These are phyloP conservation scores for Micropoecilia bifurca DNA, from an alignment of 2,797 vertebrate species.

Conservation along the genomic window DNA sequence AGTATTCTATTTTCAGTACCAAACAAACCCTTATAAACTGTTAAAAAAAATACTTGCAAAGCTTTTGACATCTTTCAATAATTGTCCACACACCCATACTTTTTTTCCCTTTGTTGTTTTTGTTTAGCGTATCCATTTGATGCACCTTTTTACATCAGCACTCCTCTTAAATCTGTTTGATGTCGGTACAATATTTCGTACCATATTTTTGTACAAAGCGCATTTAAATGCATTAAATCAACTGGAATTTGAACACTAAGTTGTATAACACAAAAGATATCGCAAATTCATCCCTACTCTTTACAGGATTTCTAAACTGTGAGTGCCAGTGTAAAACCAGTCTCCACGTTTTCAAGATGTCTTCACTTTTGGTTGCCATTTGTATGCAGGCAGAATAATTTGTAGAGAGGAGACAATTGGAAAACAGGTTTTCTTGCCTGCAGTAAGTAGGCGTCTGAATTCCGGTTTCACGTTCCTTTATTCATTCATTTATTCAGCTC, in stretches of 20 bases:
- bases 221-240: conserved; percentile 54
- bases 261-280: conserved; percentile 34
- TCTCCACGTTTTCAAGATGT: conserved; percentile 64
- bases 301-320: conserved; percentile 50
- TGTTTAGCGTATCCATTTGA: conserved; percentile 49
- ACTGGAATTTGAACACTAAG: conserved; percentile 46
- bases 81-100: conserved; percentile 9
- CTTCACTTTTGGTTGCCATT: conserved; percentile 74
- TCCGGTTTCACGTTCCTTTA: conserved; percentile 83
- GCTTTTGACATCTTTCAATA: neutral
- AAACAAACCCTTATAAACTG: conserved; percentile 38
- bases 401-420: conserved; percentile 79
- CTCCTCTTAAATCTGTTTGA: conserved; percentile 44
- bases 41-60: conserved; percentile 18
- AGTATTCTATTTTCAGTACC: conserved; percentile 41
- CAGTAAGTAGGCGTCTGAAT: conserved; percentile 82
- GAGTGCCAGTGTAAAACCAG: conserved; percentile 53
- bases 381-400: conserved; percentile 82
- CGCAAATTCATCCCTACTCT: conserved; percentile 39
- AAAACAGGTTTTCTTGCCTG: conserved; percentile 81
- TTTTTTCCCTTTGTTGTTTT: conserved; percentile 20
- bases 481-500: conserved; percentile 85
- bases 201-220: conserved; percentile 35
- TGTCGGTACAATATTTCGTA: conserved; percentile 29
- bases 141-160: conserved; percentile 49